phyloP scores from a whole-genome alignment of 2,797 vertebrate species.

The Danionella dracula region DNA sequence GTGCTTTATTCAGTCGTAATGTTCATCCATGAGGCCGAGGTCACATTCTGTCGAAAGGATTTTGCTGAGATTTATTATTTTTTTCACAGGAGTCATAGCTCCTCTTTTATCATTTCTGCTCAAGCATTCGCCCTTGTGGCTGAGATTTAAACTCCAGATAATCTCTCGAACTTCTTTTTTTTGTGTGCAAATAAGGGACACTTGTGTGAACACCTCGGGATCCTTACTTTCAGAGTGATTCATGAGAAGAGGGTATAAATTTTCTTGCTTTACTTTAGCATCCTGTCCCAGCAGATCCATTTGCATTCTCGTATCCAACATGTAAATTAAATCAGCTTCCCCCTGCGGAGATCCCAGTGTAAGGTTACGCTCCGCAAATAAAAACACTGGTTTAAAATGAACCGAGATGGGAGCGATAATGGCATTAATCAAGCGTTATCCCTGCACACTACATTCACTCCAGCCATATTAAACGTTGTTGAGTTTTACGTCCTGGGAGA shows the following conservation, averaged over 20 bases:
- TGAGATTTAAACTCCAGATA: too few species aligned
- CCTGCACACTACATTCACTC: background rate
- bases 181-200: too few species aligned
- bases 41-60: constrained; percentile 5
- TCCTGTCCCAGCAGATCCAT: background rate
- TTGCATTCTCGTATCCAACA: background rate
- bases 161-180: too few species aligned
- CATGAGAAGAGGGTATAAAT: constrained; percentile 14
- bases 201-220: constrained; percentile 7
- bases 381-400: constrained; percentile 17
- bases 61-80: background rate
- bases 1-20: background rate
- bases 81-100: background rate
- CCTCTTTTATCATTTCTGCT: constrained; percentile 18
- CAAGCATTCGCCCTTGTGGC: background rate
- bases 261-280: background rate
- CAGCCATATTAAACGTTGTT: constrained; percentile 19
- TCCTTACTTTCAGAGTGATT: constrained; percentile 5
- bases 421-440: constrained; percentile 22
- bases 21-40: background rate
- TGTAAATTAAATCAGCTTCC: constrained; percentile 10
- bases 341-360: background rate
- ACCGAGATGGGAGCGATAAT: background rate
- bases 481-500: constrained; percentile 8
- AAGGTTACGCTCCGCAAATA: background rate